phyloP scores from a whole-genome alignment of 2,797 vertebrate genomes.

The Nasua narica region DNA sequence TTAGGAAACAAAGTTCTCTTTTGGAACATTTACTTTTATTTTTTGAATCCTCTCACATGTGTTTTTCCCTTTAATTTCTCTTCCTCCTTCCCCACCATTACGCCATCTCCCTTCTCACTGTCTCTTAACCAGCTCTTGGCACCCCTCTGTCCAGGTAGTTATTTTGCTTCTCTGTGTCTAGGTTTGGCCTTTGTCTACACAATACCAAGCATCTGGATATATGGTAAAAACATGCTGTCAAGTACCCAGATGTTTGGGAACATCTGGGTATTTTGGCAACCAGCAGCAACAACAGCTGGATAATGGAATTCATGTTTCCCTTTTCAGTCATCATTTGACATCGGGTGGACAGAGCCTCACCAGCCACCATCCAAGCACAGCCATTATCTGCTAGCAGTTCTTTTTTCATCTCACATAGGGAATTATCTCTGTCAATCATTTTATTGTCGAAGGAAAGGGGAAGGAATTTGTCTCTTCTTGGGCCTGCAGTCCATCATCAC shows the following conservation, averaged over 20 bases:
- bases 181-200: conserved; percentile 19
- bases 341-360: conserved; percentile 49
- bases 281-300: conserved; percentile 57
- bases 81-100: neutral
- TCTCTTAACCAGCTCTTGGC: neutral
- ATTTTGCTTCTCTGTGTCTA: neutral
- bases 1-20: neutral
- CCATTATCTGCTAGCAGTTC: neutral
- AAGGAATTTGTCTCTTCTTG: conserved; percentile 1
- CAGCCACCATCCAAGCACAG: neutral
- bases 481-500: neutral
- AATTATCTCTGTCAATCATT: conserved; percentile 65
- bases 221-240: neutral
- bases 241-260: conserved; percentile 58
- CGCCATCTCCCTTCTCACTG: neutral
- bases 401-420: conserved; percentile 12
- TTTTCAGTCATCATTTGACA: conserved; percentile 51
- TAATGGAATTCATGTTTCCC: conserved; percentile 65
- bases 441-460: neutral
- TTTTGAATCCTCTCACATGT: neutral
- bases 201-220: conserved; percentile 51
- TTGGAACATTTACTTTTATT: neutral
- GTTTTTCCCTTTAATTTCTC: neutral
- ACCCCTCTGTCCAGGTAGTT: neutral
- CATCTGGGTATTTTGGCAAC: conserved; percentile 63